Evolutionary conservation across 2,113 vertebrate species (phyloP), one percentile per base, ranked within the genome.

Genomic region (Perccottus glenii): DNA sequence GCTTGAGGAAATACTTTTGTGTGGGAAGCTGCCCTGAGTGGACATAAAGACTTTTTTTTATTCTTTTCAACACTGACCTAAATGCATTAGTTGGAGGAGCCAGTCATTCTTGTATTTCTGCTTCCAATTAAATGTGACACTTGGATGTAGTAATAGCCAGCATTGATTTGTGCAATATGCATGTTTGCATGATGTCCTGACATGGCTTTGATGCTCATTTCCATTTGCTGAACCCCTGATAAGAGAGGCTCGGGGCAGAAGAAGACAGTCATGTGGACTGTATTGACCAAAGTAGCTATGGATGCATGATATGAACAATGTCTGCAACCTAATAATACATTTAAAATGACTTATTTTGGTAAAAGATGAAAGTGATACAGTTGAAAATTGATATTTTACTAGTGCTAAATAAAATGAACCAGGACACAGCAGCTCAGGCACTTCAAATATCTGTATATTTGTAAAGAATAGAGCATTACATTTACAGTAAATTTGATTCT

Each of bases 41-140:
- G 72, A 51, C 65, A 70, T 79, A 73, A 82, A 76, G 73, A 51
- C 59, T 69, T 73, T 63, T 77, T 53, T 71, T 19, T 67, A 67
- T 72, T 85, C 51, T 73, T 74, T 63, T 68, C 36, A 57, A 60
- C 36, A 42, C 66, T 82, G 82, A 88, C 73, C 78, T 70, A 81
- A 78, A 87, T 83, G 73, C 76, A 87, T 80, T 70, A 69, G 56
- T 75, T 78, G 62, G 75, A 47, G 51, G 73, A 12, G 11, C 5
- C 3, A 46, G 44, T 4, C 10, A 50, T 50, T 60, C 56, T 74
- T 51, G 55, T 12, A 16, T 83, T 33, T 57, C 53, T 58, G 44
- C 76, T 77, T 48, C 46, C 65, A 70, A 71, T 76, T 70, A 71
- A 6, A 48, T 27, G 59, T 32, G 14, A 56, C 9, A 49, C 19